These are phyloP conservation scores for Callionymus lyra DNA, from an alignment of 2,113 vertebrate species.

Conservation along the genomic window DNA sequence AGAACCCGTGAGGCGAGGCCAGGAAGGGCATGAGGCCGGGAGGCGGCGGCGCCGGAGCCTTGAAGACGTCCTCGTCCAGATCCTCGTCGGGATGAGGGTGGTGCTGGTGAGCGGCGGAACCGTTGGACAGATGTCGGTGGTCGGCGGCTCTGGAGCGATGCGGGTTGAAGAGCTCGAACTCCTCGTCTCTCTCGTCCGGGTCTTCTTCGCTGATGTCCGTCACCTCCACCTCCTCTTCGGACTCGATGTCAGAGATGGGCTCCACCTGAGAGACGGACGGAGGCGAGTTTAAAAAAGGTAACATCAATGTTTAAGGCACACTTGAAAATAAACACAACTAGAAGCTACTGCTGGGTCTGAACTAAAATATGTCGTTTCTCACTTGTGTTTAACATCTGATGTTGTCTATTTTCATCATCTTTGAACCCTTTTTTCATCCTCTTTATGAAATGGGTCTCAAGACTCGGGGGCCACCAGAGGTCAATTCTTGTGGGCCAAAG, in stretches of 20 bases:
- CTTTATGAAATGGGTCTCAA: no score
- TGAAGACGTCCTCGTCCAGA: constrained; percentile 86
- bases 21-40: constrained; percentile 51
- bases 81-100: constrained; percentile 60
- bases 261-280: constrained; percentile 65
- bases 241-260: constrained; percentile 85
- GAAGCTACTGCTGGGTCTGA: no score
- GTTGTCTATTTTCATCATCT: no score
- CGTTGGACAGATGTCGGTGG: constrained; percentile 33
- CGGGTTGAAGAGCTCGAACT: constrained; percentile 46
- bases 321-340: no score
- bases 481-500: no score
- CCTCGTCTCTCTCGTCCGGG: constrained; percentile 62
- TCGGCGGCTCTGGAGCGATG: constrained; percentile 30
- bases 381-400: no score
- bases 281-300: no score
- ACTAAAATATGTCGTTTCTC: no score
- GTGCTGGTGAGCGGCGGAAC: constrained; percentile 27
- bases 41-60: constrained; percentile 72
- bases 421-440: no score
- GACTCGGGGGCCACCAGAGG: no score
- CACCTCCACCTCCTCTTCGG: constrained; percentile 81
- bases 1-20: constrained; percentile 33
- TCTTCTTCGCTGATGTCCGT: constrained; percentile 85
- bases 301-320: no score